Evolutionary conservation across 2,888 invertebrate genomes (phyloP), one percentile per base, ranked within the genome.

Genomic region (Ophion obscuratus): DNA sequence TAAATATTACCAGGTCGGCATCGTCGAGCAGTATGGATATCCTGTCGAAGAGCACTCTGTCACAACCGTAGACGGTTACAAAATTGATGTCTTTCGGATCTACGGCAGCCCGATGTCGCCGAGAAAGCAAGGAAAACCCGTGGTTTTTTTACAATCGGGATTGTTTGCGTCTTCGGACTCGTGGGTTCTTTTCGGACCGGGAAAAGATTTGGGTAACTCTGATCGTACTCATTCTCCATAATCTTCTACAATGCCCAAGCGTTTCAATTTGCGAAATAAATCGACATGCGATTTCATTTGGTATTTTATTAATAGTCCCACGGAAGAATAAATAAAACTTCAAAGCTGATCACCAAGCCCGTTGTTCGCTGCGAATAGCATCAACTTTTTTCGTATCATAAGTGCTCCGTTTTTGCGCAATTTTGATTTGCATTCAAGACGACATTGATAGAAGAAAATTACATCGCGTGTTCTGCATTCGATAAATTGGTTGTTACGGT

Each of bases 61-160:
- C 5, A 91, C 87, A 10, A 93, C 92, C 1, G 81, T 87, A 27
- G 93, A 93, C 87, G 93, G 93, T n/a, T 93, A 93, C 79, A 89
- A 81, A 20, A 70, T 93, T 31, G 86, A 61, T 4, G 31, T 93
- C 59, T 92, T 92, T 67, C 88, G 93, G 73, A 92, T 93, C 83
- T 89, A 92, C 0, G 89, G 89, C 2, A 91, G 89, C 68, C 91
- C 92, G 3, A 67, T 74, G 6, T 88, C 83, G n/a, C 89, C 90
- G 0, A 86, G 81, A n/a, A 87, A 67, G 44, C 57, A 53, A 61
- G 89, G 87, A 11, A 92, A 91, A 80, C 90, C 89, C 5, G 86
- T 91, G 5, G 83, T 92, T 70, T 90, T 90, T 53, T 17, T 93
- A 10, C 91, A 91, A 61, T 92, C 92, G 64, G 93, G 93, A 40